Percentiles rank a stretch among this genome's conserved stretches.
phyloP scores from a whole-genome alignment of 2,888 invertebrate species.

The Eristalis pertinax region DNA sequence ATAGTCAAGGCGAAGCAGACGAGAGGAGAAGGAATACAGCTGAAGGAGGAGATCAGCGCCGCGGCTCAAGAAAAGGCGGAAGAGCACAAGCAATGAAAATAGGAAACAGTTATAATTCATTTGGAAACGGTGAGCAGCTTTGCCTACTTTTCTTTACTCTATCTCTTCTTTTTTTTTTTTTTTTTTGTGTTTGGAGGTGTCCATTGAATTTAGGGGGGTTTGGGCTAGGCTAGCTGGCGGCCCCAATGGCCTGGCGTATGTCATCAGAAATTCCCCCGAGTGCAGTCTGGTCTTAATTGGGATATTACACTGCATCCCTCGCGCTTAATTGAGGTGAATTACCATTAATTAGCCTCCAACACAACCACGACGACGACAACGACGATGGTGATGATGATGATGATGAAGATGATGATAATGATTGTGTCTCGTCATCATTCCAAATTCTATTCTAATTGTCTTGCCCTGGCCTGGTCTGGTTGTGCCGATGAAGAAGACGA shows the following conservation, averaged over 20 bases:
- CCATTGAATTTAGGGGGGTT: neutral
- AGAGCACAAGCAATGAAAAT: constrained; percentile 59
- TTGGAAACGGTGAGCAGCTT: constrained; percentile 64
- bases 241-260: neutral
- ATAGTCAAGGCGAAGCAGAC: neutral
- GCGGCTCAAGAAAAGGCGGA: constrained; percentile 43
- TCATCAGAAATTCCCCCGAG: neutral
- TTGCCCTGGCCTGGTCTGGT: constrained; percentile 6
- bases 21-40: neutral
- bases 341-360: constrained; percentile 55
- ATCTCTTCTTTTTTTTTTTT: neutral
- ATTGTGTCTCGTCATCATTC: constrained; percentile 38
- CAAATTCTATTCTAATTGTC: constrained; percentile 63
- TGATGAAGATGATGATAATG: constrained; percentile 6
- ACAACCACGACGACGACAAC: constrained; percentile 4
- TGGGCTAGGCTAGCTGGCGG: neutral
- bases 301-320: constrained; percentile 41
- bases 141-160: constrained; percentile 21
- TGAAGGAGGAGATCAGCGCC: constrained; percentile 6
- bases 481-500: constrained; percentile 5
- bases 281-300: constrained; percentile 25
- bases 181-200: neutral
- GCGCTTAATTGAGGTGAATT: constrained; percentile 63
- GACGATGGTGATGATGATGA: no score
- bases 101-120: constrained; percentile 67